Evolutionary conservation across 2,797 vertebrate species (phyloP).

Genomic region (Paramormyrops hopkinsi): DNA sequence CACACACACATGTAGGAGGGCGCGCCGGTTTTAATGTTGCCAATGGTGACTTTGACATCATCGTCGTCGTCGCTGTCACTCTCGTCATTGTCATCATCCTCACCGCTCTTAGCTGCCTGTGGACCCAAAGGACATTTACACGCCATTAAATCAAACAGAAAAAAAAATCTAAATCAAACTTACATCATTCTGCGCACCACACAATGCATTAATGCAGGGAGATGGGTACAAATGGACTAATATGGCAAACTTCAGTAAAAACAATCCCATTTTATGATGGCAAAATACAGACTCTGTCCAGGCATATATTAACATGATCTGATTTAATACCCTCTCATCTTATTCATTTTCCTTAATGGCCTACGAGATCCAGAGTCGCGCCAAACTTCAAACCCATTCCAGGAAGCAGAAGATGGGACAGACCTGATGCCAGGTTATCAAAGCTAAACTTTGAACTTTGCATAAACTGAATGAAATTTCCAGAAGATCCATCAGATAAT

Average conservation of each 20-base stretch:
- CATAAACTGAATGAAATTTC: neutral
- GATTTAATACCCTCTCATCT: neutral
- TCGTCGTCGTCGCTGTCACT: conserved; percentile 59
- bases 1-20: conserved; percentile 53
- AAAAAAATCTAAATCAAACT: neutral
- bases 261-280: neutral
- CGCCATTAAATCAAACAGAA: neutral
- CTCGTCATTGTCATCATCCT: conserved; percentile 56
- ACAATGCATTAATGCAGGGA: neutral
- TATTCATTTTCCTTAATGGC: neutral
- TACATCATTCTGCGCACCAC: neutral
- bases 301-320: neutral
- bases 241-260: neutral
- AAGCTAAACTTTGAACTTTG: neutral
- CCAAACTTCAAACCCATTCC: neutral
- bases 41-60: conserved; percentile 64
- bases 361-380: neutral
- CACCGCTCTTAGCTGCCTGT: conserved; percentile 47
- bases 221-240: neutral
- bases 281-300: neutral
- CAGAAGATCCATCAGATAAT: neutral
- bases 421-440: neutral
- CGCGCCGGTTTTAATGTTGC: conserved; percentile 58
- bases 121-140: neutral
- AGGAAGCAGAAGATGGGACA: neutral